Percentiles rank a stretch among this genome's conserved stretches.
phyloP scores from a whole-genome alignment of 2,113 vertebrate species.

The Phylloscopus trochilus region DNA sequence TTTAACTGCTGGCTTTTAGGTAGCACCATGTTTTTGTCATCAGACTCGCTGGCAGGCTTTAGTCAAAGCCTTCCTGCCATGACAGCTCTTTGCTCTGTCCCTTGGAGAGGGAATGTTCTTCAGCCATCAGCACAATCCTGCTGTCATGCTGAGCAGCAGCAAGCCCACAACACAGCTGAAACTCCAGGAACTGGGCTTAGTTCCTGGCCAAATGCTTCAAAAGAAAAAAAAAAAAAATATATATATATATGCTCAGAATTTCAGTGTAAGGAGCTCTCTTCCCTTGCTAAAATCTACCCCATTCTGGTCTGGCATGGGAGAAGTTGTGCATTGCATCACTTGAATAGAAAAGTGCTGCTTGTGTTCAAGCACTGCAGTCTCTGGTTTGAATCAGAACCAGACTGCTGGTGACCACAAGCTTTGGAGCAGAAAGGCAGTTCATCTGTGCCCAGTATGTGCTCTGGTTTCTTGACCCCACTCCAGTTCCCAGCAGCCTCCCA shows the following conservation, averaged over 20 bases:
- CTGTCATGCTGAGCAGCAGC: neutral
- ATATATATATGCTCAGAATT: neutral
- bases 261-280: neutral
- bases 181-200: neutral
- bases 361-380: neutral
- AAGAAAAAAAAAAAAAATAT: neutral
- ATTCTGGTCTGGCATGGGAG: neutral
- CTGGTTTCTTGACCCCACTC: neutral
- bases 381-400: neutral
- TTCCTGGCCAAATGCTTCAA: neutral
- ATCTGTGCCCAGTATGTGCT: neutral
- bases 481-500: neutral
- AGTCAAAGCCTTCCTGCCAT: neutral
- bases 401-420: neutral
- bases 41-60: neutral
- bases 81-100: neutral
- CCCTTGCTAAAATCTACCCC: neutral
- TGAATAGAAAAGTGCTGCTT: neutral
- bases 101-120: neutral
- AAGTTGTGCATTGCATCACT: neutral
- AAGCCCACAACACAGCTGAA: neutral
- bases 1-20: neutral
- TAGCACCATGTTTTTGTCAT: conserved; percentile 25
- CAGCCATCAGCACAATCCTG: neutral
- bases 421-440: neutral